These are phyloP conservation scores for Leptarthrus brevirostris DNA, from an alignment of 2,888 invertebrate genomes.

Conservation along the genomic window DNA sequence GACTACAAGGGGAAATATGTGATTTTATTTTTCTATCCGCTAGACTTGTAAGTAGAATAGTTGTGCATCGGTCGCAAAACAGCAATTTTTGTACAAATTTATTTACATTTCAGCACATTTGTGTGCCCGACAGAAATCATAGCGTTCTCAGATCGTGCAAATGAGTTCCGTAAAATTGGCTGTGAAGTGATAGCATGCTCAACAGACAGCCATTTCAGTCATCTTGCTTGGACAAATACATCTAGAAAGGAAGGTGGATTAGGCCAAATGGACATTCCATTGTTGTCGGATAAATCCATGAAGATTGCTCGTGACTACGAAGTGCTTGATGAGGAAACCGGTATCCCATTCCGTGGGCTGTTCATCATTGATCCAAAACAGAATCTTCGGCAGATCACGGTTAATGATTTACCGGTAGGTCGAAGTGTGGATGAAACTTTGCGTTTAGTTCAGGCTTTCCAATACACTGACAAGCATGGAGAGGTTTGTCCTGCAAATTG, in stretches of 20 bases:
- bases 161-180: constrained; percentile 84
- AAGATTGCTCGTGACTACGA: constrained; percentile 90
- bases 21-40: constrained; percentile 91
- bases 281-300: constrained; percentile 92
- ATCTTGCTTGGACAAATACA: constrained; percentile 96
- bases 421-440: constrained; percentile 91
- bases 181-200: constrained; percentile 92
- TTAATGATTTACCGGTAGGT: constrained; percentile 98
- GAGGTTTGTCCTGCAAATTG: constrained; percentile 96
- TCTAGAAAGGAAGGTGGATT: constrained; percentile 94
- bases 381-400: constrained; percentile 90
- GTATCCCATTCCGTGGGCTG: constrained; percentile 92
- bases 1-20: constrained; percentile 90
- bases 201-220: constrained; percentile 96
- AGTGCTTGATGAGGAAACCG: constrained; percentile 89
- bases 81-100: too few species aligned
- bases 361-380: constrained; percentile 94
- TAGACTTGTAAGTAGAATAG: constrained; percentile 76
- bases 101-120: constrained; percentile 70
- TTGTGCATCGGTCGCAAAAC: too few species aligned
- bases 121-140: constrained; percentile 96
- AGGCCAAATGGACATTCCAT: constrained; percentile 93
- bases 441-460: constrained; percentile 95
- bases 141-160: constrained; percentile 92
- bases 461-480: constrained; percentile 93